Evolutionary conservation across 2,888 invertebrate genomes (phyloP).

Genomic region (Macropis europaea): DNA sequence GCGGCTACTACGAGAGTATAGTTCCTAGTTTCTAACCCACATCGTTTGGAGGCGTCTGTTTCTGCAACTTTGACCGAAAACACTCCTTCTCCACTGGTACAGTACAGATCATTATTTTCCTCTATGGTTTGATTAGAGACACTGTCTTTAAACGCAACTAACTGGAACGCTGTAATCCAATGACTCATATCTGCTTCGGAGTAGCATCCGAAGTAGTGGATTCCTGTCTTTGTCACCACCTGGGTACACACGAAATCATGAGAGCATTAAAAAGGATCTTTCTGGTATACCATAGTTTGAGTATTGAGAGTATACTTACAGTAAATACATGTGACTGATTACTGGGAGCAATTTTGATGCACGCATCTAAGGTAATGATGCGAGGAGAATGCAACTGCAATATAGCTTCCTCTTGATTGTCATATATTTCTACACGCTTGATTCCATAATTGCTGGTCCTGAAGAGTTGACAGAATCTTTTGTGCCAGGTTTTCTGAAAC

Average conservation of each 20-base stretch:
- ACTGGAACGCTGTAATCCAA: slow-evolving; percentile 90
- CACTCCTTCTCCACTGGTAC: slow-evolving; percentile 90
- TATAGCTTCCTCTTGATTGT: slow-evolving; percentile 87
- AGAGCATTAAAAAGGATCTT: not conserved
- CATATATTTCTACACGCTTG: slow-evolving; percentile 92
- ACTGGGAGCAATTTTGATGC: slow-evolving; percentile 87
- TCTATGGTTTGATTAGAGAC: slow-evolving; percentile 85
- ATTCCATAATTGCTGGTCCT: slow-evolving; percentile 92
- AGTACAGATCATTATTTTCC: slow-evolving; percentile 94
- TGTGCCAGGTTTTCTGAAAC: slow-evolving; percentile 92
- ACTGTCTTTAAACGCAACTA: slow-evolving; percentile 89
- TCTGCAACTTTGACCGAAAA: slow-evolving; percentile 89
- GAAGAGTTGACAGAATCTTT: slow-evolving; percentile 88
- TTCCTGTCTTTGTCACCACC: slow-evolving; percentile 88
- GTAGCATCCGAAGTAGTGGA: slow-evolving; percentile 84
- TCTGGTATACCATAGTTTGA: accelerated
- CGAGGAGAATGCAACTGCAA: slow-evolving; percentile 84
- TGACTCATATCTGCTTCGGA: slow-evolving; percentile 87
- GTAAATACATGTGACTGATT: slow-evolving; percentile 81
- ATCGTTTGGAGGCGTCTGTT: slow-evolving; percentile 89
- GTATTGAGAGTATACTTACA: slow-evolving; percentile 71
- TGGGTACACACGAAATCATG: slow-evolving; percentile 46
- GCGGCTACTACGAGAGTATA: slow-evolving; percentile 89
- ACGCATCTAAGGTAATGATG: slow-evolving; percentile 92
- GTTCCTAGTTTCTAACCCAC: slow-evolving; percentile 86